Evolutionary conservation across 2,888 invertebrate genomes (phyloP), one percentile per base, ranked within the genome.

Genomic region (Drosophila vallismaia): DNA sequence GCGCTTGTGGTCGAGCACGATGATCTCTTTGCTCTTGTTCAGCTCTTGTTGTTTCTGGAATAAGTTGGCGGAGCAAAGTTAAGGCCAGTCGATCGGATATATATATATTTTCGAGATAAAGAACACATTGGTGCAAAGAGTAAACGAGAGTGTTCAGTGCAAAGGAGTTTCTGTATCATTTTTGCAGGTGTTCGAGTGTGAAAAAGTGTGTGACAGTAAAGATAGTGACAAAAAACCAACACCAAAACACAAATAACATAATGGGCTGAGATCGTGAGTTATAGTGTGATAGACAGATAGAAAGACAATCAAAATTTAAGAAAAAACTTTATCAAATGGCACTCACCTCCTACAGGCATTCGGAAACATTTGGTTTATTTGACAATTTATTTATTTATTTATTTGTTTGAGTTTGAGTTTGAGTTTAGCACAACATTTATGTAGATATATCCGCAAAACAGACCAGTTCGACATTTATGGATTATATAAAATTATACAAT

Each of bases 1-100:
- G 75, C 99, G 94, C 91, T 99, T 99, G 48, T 98, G 96, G 91
- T 98, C 98, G 92, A 99, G 93, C 42, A 99, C 98, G 59, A 98
- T 96, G 71, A 98, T 95, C 92, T 97, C 97, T 90, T 97, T 97
- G 92, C 95, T 97, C 88, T 96, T 96, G 89, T 95, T 95, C 91
- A 95, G 92, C 90, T 96, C 96, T 92, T 95, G 95, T 92, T 96
- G 95, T 93, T 96, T 96, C 96, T 96, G 92, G 58, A 84, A 86
- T 51, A n/a, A 40, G 50, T 49, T 33, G 28, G 49, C 29, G 38
- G 26, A n/a, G 10, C 19, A 42, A 26, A 33, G 59, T 66, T 52
- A 71, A 29, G 26, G 8, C 14, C n/a, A 33, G 38, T 46, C 26
- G 44, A 36, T 44, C 33, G 19, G 12, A n/a, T 24, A 42, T 4